These are phyloP conservation scores for Chaetops frenatus DNA, from an alignment of 2,113 vertebrate genomes.

Conservation along the genomic window DNA sequence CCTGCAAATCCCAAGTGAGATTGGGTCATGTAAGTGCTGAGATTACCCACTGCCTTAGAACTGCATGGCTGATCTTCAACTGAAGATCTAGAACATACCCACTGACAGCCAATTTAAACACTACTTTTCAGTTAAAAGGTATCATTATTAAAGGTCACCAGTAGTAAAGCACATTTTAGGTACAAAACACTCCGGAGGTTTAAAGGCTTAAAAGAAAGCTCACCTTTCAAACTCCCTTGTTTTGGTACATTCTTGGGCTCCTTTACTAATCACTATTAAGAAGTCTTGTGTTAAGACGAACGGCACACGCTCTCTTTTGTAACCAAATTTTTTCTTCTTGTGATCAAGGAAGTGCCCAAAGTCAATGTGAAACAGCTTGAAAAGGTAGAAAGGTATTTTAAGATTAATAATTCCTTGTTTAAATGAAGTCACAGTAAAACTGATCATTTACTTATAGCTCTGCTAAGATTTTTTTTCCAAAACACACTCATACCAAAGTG, in stretches of 20 bases:
- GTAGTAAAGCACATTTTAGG: neutral
- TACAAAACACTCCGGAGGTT: neutral
- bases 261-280: constrained; percentile 97
- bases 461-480: neutral
- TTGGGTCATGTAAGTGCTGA: neutral
- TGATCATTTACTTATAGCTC: neutral
- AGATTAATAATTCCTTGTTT: neutral
- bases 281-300: constrained; percentile 98
- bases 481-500: neutral
- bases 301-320: constrained; percentile 95
- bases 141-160: neutral
- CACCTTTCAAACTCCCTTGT: constrained; percentile 98
- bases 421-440: neutral
- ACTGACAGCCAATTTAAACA: neutral
- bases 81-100: neutral
- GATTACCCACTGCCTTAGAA: neutral
- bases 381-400: constrained; percentile 24
- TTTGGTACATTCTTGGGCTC: constrained; percentile 95
- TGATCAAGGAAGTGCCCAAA: constrained; percentile 98
- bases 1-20: neutral
- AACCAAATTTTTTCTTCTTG: constrained; percentile 99
- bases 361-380: constrained; percentile 96
- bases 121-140: neutral
- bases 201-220: neutral
- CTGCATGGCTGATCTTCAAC: neutral